These are phyloP conservation scores for Lucifuga dentata DNA, from an alignment of 2,113 vertebrate species.

Conservation along the genomic window DNA sequence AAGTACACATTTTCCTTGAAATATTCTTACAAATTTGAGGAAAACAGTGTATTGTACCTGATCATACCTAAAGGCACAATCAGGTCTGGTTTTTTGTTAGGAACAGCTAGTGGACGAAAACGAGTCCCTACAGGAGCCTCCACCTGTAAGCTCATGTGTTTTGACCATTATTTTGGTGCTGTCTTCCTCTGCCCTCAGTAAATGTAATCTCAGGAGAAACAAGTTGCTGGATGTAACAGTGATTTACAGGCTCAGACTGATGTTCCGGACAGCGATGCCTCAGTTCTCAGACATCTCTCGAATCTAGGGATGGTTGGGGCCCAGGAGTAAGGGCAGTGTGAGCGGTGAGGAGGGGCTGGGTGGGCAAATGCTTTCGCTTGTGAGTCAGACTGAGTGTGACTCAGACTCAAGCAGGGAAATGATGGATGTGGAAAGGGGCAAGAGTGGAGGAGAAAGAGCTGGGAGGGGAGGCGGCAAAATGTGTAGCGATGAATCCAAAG, in stretches of 20 bases:
- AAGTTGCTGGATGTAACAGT: constrained; percentile 20
- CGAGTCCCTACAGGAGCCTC: constrained; percentile 23
- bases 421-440: constrained; percentile 74
- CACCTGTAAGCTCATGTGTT: constrained; percentile 72
- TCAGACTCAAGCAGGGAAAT: constrained; percentile 56
- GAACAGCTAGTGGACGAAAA: constrained; percentile 12
- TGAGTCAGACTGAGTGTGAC: constrained; percentile 70
- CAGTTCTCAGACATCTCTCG: constrained; percentile 36
- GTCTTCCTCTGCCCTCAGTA: constrained; percentile 21
- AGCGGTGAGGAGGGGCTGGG: constrained; percentile 13
- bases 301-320: constrained; percentile 9
- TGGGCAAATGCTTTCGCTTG: constrained; percentile 42
- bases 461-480: constrained; percentile 61
- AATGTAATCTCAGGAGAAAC: constrained; percentile 31
- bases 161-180: constrained; percentile 42
- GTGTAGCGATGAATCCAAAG: constrained; percentile 65
- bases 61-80: too few relatives aligned
- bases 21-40: too few relatives aligned
- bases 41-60: too few relatives aligned
- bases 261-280: constrained; percentile 33
- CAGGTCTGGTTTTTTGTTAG: too few relatives aligned
- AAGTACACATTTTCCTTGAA: too few relatives aligned
- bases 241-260: constrained; percentile 48
- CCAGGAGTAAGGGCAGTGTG: constrained; percentile 13
- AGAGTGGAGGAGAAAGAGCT: constrained; percentile 45